phyloP scores from a whole-genome alignment of 2,113 vertebrate species.

The Chlorodrepanis virens region DNA sequence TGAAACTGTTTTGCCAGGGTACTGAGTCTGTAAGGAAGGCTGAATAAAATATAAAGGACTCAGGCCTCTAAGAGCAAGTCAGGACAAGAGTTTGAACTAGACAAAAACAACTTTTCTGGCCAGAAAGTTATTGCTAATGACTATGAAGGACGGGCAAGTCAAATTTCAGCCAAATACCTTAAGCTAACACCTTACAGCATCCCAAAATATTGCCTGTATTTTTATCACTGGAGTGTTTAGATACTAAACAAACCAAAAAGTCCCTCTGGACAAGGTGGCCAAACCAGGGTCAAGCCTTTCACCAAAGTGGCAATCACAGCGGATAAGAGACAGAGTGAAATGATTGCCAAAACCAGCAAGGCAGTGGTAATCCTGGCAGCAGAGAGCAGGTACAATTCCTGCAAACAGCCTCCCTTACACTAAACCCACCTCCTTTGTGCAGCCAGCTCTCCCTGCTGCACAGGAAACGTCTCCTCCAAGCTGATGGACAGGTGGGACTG shows the following conservation, averaged over 20 bases:
- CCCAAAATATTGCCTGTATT: neutral
- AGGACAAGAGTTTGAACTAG: conserved; percentile 31
- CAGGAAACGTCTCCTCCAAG: neutral
- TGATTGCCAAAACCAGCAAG: neutral
- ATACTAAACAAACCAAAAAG: neutral
- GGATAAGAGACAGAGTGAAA: neutral
- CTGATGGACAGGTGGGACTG: neutral
- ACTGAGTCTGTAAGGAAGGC: conserved; percentile 50
- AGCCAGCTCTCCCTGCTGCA: neutral
- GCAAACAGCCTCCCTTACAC: neutral
- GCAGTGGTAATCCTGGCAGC: neutral
- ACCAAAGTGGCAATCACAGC: neutral
- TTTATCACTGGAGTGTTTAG: neutral
- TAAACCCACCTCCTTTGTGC: neutral
- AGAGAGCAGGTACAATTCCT: neutral
- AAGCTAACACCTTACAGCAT: neutral
- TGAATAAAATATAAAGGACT: conserved; percentile 51
- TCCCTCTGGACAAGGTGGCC: neutral
- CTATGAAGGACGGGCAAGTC: neutral
- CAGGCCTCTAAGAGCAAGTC: conserved; percentile 41
- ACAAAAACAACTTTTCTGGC: conserved; percentile 26
- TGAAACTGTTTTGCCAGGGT: conserved; percentile 64
- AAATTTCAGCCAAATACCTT: neutral
- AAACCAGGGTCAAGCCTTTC: neutral
- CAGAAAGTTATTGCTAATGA: neutral